phyloP scores from a whole-genome alignment of 2,113 vertebrate species.

The Calidris pygmaea region DNA sequence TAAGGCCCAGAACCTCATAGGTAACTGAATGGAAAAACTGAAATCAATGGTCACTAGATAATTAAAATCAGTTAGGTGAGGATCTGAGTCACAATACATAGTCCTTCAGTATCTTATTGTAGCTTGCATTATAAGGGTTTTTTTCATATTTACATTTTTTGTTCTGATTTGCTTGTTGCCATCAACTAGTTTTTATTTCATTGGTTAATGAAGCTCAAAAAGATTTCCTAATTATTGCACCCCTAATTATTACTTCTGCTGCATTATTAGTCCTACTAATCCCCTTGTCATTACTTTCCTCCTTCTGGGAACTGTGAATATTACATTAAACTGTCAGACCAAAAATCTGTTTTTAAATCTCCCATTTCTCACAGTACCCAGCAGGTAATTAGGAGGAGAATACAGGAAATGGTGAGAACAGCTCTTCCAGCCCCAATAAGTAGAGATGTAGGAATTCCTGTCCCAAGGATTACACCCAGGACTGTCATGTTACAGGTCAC shows the following conservation, averaged over 20 bases:
- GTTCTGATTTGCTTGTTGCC: not conserved
- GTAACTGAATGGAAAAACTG: not conserved
- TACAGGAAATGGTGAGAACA: not conserved
- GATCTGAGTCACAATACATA: not conserved
- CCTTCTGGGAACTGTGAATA: not conserved
- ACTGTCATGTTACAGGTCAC: not conserved
- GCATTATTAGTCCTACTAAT: not conserved
- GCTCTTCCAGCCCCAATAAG: not conserved
- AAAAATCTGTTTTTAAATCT: not conserved
- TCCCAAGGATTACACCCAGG: not conserved
- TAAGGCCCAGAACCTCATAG: not conserved
- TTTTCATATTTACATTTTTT: not conserved
- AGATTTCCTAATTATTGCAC: not conserved
- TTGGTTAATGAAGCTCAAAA: not conserved
- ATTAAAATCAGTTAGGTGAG: not conserved
- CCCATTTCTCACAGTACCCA: not conserved
- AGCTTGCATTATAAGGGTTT: not conserved
- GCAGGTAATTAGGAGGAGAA: not conserved
- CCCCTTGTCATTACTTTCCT: not conserved
- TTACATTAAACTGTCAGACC: not conserved
- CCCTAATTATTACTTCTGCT: not conserved
- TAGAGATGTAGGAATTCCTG: not conserved
- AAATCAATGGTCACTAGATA: not conserved
- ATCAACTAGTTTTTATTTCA: not conserved
- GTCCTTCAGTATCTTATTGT: not conserved